Evolutionary conservation across 92 coral and sea anemone genomes (phyloP).

Genomic region (Phenganax subtilis): DNA sequence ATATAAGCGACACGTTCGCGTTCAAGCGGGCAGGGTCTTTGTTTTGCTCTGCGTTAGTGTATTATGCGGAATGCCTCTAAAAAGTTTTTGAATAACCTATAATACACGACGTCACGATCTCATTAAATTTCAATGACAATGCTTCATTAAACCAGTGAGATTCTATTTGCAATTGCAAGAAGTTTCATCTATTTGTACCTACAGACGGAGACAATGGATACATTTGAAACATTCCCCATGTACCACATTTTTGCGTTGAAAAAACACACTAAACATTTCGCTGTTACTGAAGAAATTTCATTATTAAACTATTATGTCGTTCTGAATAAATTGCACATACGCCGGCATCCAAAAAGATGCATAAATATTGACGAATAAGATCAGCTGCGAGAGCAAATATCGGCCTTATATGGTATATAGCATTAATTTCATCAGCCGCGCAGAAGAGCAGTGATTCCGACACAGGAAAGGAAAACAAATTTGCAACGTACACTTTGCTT

Average conservation of each 20-base stretch:
- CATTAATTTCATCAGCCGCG: slow-evolving; percentile 18
- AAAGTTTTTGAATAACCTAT: slow-evolving; percentile 29
- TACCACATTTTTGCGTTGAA: neutral
- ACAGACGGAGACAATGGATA: slow-evolving; percentile 8
- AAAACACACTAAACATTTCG: neutral
- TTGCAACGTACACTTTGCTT: slow-evolving; percentile 11
- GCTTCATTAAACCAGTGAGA: slow-evolving; percentile 15
- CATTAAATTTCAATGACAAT: slow-evolving; percentile 43
- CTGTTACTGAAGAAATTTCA: neutral
- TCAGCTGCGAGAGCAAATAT: slow-evolving; percentile 19
- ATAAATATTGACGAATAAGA: slow-evolving; percentile 37
- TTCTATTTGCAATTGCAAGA: slow-evolving; percentile 19
- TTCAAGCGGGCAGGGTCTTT: neutral
- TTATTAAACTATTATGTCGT: slow-evolving; percentile 33
- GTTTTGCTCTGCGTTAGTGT: slow-evolving; percentile 19
- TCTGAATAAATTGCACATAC: slow-evolving; percentile 28
- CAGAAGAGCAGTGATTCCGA: slow-evolving; percentile 8
- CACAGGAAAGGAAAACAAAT: slow-evolving; percentile 12
- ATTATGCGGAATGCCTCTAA: slow-evolving; percentile 32
- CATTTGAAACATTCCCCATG: neutral
- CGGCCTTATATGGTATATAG: slow-evolving; percentile 27
- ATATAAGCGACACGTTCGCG: neutral
- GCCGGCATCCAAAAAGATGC: slow-evolving; percentile 12
- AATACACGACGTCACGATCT: slow-evolving; percentile 30
- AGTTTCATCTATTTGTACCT: neutral